Conservation (phyloP, 1,140 invertebrate species). For the Anastatus disparis region DNA sequence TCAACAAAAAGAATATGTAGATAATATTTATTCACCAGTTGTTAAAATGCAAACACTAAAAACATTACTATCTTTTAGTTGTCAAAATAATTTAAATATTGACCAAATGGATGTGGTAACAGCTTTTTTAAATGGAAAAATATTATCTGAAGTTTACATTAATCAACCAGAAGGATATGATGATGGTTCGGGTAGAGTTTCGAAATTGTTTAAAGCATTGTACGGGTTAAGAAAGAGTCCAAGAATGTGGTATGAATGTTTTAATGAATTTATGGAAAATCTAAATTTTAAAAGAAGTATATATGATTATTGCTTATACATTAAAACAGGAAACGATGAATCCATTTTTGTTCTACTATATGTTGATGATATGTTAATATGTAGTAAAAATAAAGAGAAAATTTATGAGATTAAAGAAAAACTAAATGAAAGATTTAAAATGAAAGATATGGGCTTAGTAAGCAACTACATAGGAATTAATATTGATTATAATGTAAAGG, state of each 20-base stretch:
- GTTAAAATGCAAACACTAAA: constrained; percentile 41
- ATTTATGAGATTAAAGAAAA: no score
- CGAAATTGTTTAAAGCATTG: no score
- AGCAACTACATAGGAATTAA: no score
- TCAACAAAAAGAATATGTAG: constrained; percentile 42
- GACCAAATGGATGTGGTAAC: constrained; percentile 57
- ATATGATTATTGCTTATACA: constrained; percentile 10
- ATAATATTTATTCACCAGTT: constrained; percentile 53
- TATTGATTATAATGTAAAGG: no score
- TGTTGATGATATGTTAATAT: no score
- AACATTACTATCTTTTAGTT: constrained; percentile 51
- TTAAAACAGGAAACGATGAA: not conserved
- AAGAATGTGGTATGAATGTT: constrained; percentile 7
- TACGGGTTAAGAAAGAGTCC: no score
- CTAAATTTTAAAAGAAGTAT: not conserved
- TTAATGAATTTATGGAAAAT: not conserved
- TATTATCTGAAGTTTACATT: constrained; percentile 61
- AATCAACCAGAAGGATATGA: no score
- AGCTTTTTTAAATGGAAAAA: constrained; percentile 58
- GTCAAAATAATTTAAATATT: constrained; percentile 48
- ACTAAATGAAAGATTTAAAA: no score
- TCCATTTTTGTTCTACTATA: not conserved
- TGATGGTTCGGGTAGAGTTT: no score
- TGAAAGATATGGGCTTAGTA: no score
- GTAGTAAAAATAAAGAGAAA: no score